These are phyloP conservation scores for Unio pictorum DNA, from an alignment of 2,888 invertebrate species.

Conservation along the genomic window DNA sequence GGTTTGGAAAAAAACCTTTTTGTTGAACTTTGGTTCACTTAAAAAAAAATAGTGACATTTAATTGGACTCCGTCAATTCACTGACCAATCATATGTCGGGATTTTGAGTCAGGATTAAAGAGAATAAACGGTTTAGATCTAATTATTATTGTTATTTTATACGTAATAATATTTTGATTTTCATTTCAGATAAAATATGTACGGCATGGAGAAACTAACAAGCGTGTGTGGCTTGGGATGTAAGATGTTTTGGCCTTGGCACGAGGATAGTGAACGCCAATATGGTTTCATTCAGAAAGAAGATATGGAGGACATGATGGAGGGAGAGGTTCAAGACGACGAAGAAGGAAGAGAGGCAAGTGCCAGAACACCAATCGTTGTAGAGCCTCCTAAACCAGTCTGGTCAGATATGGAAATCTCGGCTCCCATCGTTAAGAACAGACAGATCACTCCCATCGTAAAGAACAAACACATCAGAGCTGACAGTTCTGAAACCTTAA, in stretches of 20 bases:
- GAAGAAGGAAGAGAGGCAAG: neutral
- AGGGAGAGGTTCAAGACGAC: constrained; percentile 1
- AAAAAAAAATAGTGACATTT: too few relatives aligned
- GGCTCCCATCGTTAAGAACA: constrained; percentile 31
- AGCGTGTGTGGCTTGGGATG: constrained; percentile 28
- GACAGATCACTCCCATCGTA: constrained; percentile 9
- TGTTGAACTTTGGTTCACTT: too few relatives aligned
- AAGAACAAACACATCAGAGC: too few relatives aligned
- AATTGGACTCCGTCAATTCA: too few relatives aligned
- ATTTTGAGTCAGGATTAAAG: too few relatives aligned
- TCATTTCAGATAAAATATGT: constrained; percentile 13
- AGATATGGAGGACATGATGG: constrained; percentile 14
- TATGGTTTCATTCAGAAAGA: constrained; percentile 27
- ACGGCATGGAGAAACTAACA: constrained; percentile 31
- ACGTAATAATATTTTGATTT: too few relatives aligned
- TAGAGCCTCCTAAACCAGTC: constrained; percentile 28
- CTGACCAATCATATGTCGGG: too few relatives aligned
- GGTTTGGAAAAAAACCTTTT: too few relatives aligned
- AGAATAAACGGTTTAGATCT: too few relatives aligned
- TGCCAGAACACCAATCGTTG: constrained; percentile 6
- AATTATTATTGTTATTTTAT: too few relatives aligned
- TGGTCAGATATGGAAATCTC: constrained; percentile 25
- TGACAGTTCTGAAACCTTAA: too few relatives aligned
- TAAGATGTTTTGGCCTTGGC: constrained; percentile 26
- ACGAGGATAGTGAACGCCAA: constrained; percentile 16